phyloP scores from a whole-genome alignment of 2,888 invertebrate species.

The Coleophora flavipennella region DNA sequence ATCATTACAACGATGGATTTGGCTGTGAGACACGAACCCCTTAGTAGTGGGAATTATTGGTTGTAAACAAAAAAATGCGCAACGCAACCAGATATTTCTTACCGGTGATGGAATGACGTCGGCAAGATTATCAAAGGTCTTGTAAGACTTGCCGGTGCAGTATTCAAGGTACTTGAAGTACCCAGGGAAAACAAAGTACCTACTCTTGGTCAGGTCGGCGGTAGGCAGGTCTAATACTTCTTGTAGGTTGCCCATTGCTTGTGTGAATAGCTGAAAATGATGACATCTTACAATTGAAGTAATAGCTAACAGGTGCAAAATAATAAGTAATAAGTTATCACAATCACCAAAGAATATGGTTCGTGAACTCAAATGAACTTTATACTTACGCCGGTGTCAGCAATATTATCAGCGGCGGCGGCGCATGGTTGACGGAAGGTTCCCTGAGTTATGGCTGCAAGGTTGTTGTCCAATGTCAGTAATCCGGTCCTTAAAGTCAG shows the following conservation, averaged over 20 bases:
- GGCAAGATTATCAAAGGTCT: conserved; percentile 79
- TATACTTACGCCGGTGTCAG: conserved; percentile 3
- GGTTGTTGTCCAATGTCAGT: conserved; percentile 18
- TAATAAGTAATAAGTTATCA: background rate
- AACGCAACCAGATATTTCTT: too few species aligned
- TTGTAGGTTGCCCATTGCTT: conserved; percentile 23
- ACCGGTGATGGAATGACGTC: conserved; percentile 70
- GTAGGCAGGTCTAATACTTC: conserved; percentile 21
- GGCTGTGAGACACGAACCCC: too few species aligned
- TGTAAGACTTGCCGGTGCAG: conserved; percentile 79
- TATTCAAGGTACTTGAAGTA: conserved; percentile 87
- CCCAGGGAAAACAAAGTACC: conserved; percentile 87
- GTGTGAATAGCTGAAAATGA: conserved; percentile 21
- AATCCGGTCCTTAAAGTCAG: conserved; percentile 28
- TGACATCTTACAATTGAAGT: background rate
- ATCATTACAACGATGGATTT: too few species aligned
- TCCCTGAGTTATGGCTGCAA: conserved; percentile 27
- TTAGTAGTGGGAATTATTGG: too few species aligned
- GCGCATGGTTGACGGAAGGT: conserved; percentile 24
- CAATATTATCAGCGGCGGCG: conserved; percentile 8
- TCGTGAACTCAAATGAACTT: background rate
- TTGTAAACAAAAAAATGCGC: too few species aligned
- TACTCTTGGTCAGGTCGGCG: conserved; percentile 45
- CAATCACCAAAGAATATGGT: background rate
- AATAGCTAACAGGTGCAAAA: background rate